Percentiles rank a stretch among this genome's conserved stretches.
phyloP scores from a whole-genome alignment of 2,888 invertebrate species.

The Leucoptera coffeella region DNA sequence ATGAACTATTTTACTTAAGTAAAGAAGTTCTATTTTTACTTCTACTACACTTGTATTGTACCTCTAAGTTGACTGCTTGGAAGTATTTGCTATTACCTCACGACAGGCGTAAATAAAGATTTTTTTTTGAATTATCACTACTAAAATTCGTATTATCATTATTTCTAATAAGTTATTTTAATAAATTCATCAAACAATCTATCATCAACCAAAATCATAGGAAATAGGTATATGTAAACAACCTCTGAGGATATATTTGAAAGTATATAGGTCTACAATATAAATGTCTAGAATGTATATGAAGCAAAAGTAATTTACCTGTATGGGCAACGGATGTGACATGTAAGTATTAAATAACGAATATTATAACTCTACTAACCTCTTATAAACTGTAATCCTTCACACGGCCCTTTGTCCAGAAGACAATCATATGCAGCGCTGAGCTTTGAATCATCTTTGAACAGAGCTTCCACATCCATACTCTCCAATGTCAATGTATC shows the following conservation, averaged over 20 bases:
- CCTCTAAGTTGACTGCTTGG: no score
- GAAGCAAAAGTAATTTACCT: background rate
- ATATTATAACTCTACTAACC: conserved; percentile 7
- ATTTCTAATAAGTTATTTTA: background rate
- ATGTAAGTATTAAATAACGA: background rate
- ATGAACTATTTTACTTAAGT: background rate
- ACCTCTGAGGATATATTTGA: no score
- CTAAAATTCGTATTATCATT: background rate
- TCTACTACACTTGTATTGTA: no score
- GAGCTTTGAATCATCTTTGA: conserved; percentile 11
- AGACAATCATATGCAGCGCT: conserved; percentile 13
- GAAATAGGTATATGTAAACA: no score
- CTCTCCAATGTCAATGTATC: no score
- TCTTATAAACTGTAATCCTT: conserved; percentile 11
- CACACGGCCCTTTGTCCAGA: conserved; percentile 12
- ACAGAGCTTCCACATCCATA: no score
- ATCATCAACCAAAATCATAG: no score
- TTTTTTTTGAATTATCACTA: no score
- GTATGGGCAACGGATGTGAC: background rate
- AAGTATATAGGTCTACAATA: background rate
- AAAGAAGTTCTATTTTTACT: background rate
- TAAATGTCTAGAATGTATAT: background rate
- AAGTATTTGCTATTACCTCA: no score
- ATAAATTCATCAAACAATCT: background rate
- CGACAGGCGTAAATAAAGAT: no score